Percentiles rank a stretch among this genome's conserved stretches.
Evolutionary conservation across 1,140 invertebrate genomes (phyloP).

Genomic region (Myzus persicae): DNA sequence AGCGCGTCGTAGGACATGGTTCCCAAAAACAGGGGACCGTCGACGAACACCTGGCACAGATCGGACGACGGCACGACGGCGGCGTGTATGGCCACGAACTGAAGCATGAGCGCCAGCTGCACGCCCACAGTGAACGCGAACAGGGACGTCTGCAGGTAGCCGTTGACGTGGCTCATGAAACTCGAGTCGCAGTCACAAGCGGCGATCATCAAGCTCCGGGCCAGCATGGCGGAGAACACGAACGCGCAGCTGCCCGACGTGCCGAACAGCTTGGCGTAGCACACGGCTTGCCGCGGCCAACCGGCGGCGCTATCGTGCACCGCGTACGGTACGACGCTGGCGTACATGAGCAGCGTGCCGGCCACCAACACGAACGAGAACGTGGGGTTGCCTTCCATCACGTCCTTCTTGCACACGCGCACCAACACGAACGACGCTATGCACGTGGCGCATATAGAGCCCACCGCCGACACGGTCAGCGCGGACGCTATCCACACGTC

Average conservation of each 20-base stretch:
- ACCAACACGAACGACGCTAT: conserved; percentile 68
- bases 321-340: conserved; percentile 68
- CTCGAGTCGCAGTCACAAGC: conserved; percentile 68
- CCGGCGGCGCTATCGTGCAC: conserved; percentile 64
- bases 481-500: conserved; percentile 67
- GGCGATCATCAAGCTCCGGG: conserved; percentile 69
- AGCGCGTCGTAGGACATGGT: conserved; percentile 68
- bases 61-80: conserved; percentile 63
- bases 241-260: conserved; percentile 68
- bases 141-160: conserved; percentile 69
- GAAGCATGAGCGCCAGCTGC: conserved; percentile 65
- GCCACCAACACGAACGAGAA: conserved; percentile 68
- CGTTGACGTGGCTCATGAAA: conserved; percentile 71
- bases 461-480: conserved; percentile 66
- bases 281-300: conserved; percentile 61
- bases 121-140: conserved; percentile 70
- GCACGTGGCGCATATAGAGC: conserved; percentile 65
- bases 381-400: conserved; percentile 68
- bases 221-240: conserved; percentile 69
- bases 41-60: conserved; percentile 60
- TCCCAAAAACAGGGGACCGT: conserved; percentile 60
- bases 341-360: conserved; percentile 67
- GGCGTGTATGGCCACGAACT: conserved; percentile 65
- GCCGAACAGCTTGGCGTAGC: conserved; percentile 67
- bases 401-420: conserved; percentile 67